phyloP scores from a whole-genome alignment of 2,888 invertebrate species.

The Caenorhabditis parvicauda region DNA sequence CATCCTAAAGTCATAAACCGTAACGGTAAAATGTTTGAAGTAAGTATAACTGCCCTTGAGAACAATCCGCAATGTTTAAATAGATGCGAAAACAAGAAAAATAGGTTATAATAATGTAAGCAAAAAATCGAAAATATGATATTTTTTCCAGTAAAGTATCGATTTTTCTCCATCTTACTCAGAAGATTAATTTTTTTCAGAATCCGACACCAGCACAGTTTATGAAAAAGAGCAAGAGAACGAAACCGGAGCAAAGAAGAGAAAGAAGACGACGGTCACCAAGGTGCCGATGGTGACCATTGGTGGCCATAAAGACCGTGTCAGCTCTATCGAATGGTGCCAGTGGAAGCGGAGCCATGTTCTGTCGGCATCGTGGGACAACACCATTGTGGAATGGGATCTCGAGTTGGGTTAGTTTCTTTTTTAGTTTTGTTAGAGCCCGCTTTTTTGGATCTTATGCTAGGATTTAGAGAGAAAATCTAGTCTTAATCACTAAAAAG shows the following conservation, averaged over 20 bases:
- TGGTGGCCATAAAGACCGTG: conserved; percentile 86
- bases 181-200: conserved; percentile 10
- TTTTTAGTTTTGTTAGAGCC: too few species aligned
- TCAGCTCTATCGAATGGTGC: conserved; percentile 79
- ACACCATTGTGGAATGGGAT: conserved; percentile 91
- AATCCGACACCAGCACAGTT: conserved; percentile 26
- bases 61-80: too few species aligned
- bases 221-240: conserved; percentile 32
- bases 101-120: too few species aligned
- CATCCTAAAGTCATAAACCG: too few species aligned
- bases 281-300: conserved; percentile 76
- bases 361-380: conserved; percentile 89
- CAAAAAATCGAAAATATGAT: not conserved
- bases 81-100: too few species aligned
- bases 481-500: too few species aligned
- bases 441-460: conserved; percentile 4
- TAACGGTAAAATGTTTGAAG: too few species aligned
- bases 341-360: conserved; percentile 72
- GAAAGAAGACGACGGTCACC: conserved; percentile 35
- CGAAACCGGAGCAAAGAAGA: conserved; percentile 22
- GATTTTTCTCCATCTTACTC: not conserved
- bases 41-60: too few species aligned
- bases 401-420: conserved; percentile 64
- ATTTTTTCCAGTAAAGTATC: not conserved
- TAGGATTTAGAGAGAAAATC: too few species aligned